Evolutionary conservation across 1,140 invertebrate genomes (phyloP).

Genomic region (Antheraea pernyi): DNA sequence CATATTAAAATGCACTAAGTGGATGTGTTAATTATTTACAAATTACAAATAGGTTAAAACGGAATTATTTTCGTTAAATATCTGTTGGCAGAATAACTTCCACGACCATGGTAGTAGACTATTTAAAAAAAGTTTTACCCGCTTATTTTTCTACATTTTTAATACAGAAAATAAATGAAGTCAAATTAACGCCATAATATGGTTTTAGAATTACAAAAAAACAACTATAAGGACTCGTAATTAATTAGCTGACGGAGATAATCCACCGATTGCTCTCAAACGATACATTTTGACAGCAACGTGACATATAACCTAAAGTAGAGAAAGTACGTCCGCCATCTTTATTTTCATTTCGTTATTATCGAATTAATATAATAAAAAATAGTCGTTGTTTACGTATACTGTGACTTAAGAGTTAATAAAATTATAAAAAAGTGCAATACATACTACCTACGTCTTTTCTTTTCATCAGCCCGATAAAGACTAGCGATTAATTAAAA

Average conservation of each 20-base stretch:
- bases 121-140: not conserved
- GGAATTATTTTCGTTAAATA: constrained; percentile 1
- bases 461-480: constrained; percentile 9
- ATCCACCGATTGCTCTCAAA: not conserved
- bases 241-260: not conserved
- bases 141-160: not conserved
- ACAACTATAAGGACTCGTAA: not conserved
- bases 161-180: not conserved
- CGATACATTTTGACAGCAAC: not conserved
- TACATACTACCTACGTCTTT: constrained; percentile 13
- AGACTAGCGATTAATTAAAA: constrained; percentile 15
- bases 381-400: constrained; percentile 13
- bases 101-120: not conserved
- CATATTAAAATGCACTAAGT: constrained; percentile 26
- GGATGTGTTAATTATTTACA: constrained; percentile 32
- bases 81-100: not conserved
- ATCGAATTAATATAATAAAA: constrained; percentile 7
- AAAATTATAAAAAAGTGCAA: constrained; percentile 6
- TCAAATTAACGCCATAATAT: not conserved
- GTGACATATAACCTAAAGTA: constrained; percentile 6
- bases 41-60: constrained; percentile 17
- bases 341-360: not conserved
- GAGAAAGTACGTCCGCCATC: not conserved
- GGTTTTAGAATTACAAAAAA: not conserved
- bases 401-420: constrained; percentile 7